A percentile compares a stretch with the other conserved stretches of the same genome.
These are phyloP conservation scores for Atrichornis clamosus DNA, from an alignment of 2,113 vertebrate species.

Conservation along the genomic window DNA sequence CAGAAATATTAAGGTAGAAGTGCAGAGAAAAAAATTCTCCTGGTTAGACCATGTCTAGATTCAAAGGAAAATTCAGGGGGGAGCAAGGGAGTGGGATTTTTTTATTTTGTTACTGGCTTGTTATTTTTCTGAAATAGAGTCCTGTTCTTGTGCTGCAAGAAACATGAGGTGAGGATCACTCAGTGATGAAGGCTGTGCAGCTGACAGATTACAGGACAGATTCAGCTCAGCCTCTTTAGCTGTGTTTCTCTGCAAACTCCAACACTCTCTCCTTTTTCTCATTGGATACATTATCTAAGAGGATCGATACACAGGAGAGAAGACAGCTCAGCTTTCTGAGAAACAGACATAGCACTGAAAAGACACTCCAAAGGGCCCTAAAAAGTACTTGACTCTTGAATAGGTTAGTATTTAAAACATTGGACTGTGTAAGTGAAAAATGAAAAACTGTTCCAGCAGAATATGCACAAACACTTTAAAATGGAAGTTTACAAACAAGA, in stretches of 20 bases:
- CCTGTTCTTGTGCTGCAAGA: neutral
- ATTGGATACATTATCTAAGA: neutral
- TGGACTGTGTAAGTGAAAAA: neutral
- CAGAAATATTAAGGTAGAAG: constrained; percentile 49
- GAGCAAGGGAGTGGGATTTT: neutral
- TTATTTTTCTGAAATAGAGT: neutral
- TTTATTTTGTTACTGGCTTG: neutral
- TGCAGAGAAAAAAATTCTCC: neutral
- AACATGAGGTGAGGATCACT: constrained; percentile 21
- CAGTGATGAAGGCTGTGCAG: neutral
- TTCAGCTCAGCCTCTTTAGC: neutral
- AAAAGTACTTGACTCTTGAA: neutral
- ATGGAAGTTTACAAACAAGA: constrained; percentile 48
- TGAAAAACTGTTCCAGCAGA: constrained; percentile 3
- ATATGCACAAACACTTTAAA: neutral
- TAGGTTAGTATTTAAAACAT: neutral
- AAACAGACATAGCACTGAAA: neutral
- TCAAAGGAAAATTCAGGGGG: neutral
- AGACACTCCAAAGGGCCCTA: neutral
- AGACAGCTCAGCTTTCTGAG: neutral
- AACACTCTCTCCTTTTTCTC: neutral
- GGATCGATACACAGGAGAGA: neutral
- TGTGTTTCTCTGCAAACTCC: neutral
- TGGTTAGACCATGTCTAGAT: neutral
- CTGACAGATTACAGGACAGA: neutral